Percentiles rank a stretch among this genome's conserved stretches.
Conservation (phyloP, 2,888 invertebrate genomes). For the Melanargia galathea region DNA sequence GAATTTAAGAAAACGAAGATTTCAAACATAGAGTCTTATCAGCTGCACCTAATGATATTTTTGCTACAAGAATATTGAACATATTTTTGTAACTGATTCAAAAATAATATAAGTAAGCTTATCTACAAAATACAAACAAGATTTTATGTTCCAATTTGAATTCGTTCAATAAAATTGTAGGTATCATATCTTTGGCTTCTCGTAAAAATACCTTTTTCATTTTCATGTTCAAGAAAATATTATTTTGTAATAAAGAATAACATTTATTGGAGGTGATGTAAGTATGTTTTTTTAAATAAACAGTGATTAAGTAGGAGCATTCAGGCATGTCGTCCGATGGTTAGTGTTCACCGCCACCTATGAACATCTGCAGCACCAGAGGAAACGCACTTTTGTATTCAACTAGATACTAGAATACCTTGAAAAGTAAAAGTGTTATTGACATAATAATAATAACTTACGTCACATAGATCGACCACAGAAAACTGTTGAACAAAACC, state of each 20-base stretch:
- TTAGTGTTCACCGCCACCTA: too few relatives aligned
- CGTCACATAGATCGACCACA: too few relatives aligned
- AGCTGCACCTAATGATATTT: neutral
- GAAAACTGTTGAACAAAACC: too few relatives aligned
- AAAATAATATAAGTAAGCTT: conserved; percentile 17
- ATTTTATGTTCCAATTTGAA: conserved; percentile 23
- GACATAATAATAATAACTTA: too few relatives aligned
- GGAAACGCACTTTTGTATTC: too few relatives aligned
- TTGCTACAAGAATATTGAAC: neutral
- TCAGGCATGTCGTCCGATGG: too few relatives aligned
- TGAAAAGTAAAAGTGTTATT: too few relatives aligned
- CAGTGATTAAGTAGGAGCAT: too few relatives aligned
- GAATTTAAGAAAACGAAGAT: neutral
- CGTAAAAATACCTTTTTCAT: conserved; percentile 16
- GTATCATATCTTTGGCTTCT: conserved; percentile 18
- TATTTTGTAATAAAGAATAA: neutral
- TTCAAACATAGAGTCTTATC: neutral
- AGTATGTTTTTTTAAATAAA: too few relatives aligned
- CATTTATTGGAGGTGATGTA: too few relatives aligned
- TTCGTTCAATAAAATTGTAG: conserved; percentile 18
- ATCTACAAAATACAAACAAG: conserved; percentile 18
- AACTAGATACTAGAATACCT: too few relatives aligned
- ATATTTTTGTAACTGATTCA: conserved; percentile 21
- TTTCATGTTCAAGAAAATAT: conserved; percentile 1
- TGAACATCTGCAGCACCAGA: too few relatives aligned